These are phyloP conservation scores for Diplodus puntazzo DNA, from an alignment of 2,797 vertebrate genomes.

Conservation along the genomic window DNA sequence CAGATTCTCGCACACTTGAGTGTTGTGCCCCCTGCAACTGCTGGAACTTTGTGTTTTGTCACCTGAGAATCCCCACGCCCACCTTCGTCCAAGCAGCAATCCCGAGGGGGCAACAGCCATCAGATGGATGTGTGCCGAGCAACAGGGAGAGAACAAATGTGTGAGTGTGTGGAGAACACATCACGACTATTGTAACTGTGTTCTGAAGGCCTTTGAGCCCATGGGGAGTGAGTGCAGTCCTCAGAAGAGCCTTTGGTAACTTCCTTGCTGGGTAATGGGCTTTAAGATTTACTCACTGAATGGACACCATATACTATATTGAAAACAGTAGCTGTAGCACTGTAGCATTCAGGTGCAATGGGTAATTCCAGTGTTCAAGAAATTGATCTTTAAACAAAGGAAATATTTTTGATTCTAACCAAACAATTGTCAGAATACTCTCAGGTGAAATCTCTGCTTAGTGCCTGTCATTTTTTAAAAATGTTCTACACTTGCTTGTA, in stretches of 20 bases:
- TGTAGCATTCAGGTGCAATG: not conserved
- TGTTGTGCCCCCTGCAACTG: conserved; percentile 44
- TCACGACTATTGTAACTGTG: not conserved
- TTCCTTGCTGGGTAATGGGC: not conserved
- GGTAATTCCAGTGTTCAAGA: not conserved
- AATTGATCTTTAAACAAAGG: not conserved
- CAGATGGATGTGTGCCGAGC: conserved; percentile 12
- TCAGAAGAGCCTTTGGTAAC: not conserved
- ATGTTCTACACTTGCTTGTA: not conserved
- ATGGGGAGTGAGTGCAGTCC: not conserved
- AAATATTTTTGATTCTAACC: not conserved
- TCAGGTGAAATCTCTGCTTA: not conserved
- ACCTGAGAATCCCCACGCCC: conserved; percentile 71
- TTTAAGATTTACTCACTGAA: not conserved
- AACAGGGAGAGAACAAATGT: not conserved
- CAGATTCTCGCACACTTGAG: conserved; percentile 46
- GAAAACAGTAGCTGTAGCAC: not conserved
- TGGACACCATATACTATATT: not conserved
- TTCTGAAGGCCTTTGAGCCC: not conserved
- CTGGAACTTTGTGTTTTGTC: conserved; percentile 58
- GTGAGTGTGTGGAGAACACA: not conserved
- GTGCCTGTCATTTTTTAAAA: not conserved
- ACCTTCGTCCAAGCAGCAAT: conserved; percentile 30
- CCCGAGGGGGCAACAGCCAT: conserved; percentile 26
- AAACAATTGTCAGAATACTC: not conserved